Evolutionary conservation across 2,113 vertebrate genomes (phyloP).

Genomic region (Melospiza melodia): DNA sequence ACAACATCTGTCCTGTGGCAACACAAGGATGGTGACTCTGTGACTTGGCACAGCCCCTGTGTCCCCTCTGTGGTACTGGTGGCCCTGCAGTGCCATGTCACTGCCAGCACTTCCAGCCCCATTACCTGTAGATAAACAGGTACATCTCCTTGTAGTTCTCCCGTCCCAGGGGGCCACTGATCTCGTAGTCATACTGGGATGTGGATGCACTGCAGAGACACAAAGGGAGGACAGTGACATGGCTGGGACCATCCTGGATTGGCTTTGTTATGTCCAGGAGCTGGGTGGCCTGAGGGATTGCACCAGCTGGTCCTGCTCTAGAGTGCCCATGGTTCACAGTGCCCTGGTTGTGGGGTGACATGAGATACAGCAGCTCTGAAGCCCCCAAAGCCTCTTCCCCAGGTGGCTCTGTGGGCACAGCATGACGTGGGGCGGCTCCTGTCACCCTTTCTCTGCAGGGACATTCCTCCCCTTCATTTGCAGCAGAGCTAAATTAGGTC

Average conservation of each 20-base stretch:
- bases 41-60: accelerated
- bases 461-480: background rate
- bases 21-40: background rate
- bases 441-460: background rate
- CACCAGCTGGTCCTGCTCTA: background rate
- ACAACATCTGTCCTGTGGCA: background rate
- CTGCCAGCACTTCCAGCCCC: slow-evolving; percentile 72
- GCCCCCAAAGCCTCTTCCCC: background rate
- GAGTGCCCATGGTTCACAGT: too few species aligned
- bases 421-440: accelerated
- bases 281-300: accelerated
- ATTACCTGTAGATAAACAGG: slow-evolving; percentile 90
- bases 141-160: slow-evolving; percentile 90
- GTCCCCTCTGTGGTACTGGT: slow-evolving; percentile 6
- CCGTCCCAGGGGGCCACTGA: slow-evolving; percentile 85
- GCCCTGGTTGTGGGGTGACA: accelerated
- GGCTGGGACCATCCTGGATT: background rate
- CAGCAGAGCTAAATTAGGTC: slow-evolving; percentile 33
- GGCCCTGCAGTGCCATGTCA: background rate
- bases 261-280: background rate
- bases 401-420: background rate
- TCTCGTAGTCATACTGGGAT: slow-evolving; percentile 72
- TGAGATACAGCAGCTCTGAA: background rate
- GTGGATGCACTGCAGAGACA: slow-evolving; percentile 59
- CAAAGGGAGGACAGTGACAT: background rate